These are phyloP conservation scores for Machaerirhynchus nigripectus DNA, from an alignment of 2,113 vertebrate species.

Conservation along the genomic window DNA sequence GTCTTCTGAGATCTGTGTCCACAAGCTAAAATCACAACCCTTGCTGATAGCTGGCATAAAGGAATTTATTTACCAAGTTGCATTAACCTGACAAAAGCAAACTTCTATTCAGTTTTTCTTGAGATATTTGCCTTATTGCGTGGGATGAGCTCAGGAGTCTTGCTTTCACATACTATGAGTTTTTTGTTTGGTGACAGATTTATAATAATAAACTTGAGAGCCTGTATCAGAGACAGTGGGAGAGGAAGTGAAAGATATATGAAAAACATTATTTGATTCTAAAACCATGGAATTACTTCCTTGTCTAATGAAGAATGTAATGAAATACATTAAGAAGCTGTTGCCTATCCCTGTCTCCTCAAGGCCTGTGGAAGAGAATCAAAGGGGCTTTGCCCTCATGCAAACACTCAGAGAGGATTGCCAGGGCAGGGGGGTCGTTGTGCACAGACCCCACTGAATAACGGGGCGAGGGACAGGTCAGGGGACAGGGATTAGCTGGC, in stretches of 20 bases:
- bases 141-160: background rate
- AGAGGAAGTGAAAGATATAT: constrained; percentile 35
- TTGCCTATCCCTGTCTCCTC: background rate
- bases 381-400: background rate
- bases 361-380: background rate
- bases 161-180: background rate
- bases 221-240: background rate
- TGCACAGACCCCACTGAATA: background rate
- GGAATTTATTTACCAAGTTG: background rate
- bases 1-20: background rate
- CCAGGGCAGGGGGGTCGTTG: background rate
- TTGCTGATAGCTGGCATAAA: background rate
- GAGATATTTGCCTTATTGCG: background rate
- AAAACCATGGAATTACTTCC: background rate
- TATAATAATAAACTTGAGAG: background rate
- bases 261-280: constrained; percentile 1
- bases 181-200: constrained; percentile 2
- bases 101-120: background rate
- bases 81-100: background rate
- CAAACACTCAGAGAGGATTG: background rate
- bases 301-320: background rate
- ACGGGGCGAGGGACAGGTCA: background rate
- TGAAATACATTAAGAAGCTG: background rate
- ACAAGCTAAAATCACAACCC: background rate
- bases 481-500: background rate